Conservation (phyloP, 2,797 vertebrate species). For the Sebastes hubbsi region DNA sequence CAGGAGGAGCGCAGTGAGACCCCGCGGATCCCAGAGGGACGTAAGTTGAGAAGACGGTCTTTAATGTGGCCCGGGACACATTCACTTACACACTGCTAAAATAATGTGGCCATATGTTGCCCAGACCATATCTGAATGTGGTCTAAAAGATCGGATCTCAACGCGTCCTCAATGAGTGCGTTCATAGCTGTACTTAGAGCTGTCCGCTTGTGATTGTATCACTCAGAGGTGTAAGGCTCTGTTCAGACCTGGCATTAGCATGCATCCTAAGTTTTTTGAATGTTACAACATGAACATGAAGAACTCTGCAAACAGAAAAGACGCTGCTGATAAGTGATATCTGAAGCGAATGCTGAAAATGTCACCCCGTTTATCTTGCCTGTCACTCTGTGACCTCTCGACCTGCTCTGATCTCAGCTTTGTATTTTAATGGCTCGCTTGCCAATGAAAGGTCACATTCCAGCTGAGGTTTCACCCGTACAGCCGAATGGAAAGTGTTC, state of each 20-base stretch:
- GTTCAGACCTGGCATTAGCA: no score
- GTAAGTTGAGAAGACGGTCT: neutral
- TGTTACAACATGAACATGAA: neutral
- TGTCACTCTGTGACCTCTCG: constrained; percentile 22
- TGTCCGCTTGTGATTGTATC: no score
- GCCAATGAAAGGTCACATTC: constrained; percentile 53
- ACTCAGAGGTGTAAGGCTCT: no score
- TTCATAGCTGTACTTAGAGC: no score
- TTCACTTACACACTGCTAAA: neutral
- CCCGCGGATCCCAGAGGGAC: no score
- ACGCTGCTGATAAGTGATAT: neutral
- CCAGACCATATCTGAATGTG: neutral
- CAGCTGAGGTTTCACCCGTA: constrained; percentile 26
- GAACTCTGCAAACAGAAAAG: neutral
- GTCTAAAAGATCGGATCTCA: neutral
- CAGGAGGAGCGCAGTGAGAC: no score
- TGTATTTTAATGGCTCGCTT: constrained; percentile 25
- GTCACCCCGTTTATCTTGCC: constrained; percentile 21
- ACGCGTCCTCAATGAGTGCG: no score
- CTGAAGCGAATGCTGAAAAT: constrained; percentile 13
- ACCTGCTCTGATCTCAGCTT: constrained; percentile 7
- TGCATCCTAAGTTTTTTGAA: neutral
- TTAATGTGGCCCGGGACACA: neutral
- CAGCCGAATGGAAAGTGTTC: neutral
- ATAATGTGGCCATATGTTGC: neutral